phyloP scores from a whole-genome alignment of 23 tunicate genomes.

The Styela plicata region DNA sequence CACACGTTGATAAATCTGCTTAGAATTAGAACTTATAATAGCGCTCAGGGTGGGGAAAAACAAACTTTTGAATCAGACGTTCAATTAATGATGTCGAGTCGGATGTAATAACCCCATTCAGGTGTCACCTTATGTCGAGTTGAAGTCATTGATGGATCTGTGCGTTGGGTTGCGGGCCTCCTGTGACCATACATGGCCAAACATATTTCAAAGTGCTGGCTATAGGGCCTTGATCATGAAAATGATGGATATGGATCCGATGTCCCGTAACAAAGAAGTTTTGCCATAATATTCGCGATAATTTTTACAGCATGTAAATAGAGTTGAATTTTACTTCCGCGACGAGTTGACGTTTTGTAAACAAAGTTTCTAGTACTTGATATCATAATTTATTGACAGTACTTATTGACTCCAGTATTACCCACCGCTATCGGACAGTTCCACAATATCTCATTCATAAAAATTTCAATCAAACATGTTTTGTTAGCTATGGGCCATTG shows the following conservation, averaged over 20 bases:
- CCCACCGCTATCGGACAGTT: too few species aligned
- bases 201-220: too few species aligned
- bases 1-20: background rate
- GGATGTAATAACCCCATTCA: background rate
- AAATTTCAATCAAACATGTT: too few species aligned
- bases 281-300: background rate
- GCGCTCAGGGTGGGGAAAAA: background rate
- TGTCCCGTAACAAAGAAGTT: background rate
- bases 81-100: background rate
- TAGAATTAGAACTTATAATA: background rate
- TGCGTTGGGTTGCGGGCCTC: too few species aligned
- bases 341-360: conserved; percentile 8
- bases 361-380: background rate
- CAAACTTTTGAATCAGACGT: background rate
- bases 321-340: background rate
- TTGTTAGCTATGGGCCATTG: too few species aligned
- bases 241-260: background rate
- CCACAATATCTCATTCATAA: too few species aligned
- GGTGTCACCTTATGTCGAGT: too few species aligned
- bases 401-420: too few species aligned
- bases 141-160: too few species aligned
- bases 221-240: background rate
- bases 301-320: background rate
- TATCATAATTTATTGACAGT: background rate
- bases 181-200: too few species aligned